These are phyloP conservation scores for Argyra leucocephala DNA, from an alignment of 2,888 invertebrate species.

Conservation along the genomic window DNA sequence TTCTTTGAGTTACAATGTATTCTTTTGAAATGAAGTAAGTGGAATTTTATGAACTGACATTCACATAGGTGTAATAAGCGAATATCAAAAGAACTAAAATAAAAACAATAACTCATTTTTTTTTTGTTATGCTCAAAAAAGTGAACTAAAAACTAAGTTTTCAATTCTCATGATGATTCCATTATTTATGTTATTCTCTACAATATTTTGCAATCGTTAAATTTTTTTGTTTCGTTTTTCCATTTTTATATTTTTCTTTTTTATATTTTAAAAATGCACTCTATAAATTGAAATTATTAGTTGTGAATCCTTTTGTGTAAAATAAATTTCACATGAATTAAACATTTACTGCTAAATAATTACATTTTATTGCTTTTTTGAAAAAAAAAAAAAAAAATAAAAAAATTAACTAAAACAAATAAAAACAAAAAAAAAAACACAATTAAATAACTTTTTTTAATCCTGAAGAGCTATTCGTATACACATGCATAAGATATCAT, in stretches of 20 bases:
- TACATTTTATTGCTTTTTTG: conserved; percentile 1
- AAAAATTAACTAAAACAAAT: too few species aligned
- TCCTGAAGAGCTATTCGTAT: too few species aligned
- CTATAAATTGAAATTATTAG: too few species aligned
- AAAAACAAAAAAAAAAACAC: neutral
- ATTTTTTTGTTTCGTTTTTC: neutral
- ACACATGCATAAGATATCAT: too few species aligned
- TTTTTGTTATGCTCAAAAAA: too few species aligned
- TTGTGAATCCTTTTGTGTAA: neutral
- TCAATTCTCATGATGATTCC: neutral
- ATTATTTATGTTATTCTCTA: conserved; percentile 1
- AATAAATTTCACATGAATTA: neutral
- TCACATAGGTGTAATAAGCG: too few species aligned
- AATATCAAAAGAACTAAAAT: too few species aligned
- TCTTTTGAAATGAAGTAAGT: too few species aligned
- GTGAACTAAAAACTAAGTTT: neutral
- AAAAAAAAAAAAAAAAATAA: neutral
- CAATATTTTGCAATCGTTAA: neutral
- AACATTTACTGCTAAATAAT: conserved; percentile 3
- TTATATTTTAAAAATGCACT: neutral
- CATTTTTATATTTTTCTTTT: neutral
- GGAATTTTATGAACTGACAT: too few species aligned
- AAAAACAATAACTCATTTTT: too few species aligned
- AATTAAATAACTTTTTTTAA: too few species aligned
- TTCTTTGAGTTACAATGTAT: too few species aligned